Evolutionary conservation across 2,888 invertebrate genomes (phyloP), one percentile per base, ranked within the genome.

Genomic region (Hydrotaea diabolus): DNA sequence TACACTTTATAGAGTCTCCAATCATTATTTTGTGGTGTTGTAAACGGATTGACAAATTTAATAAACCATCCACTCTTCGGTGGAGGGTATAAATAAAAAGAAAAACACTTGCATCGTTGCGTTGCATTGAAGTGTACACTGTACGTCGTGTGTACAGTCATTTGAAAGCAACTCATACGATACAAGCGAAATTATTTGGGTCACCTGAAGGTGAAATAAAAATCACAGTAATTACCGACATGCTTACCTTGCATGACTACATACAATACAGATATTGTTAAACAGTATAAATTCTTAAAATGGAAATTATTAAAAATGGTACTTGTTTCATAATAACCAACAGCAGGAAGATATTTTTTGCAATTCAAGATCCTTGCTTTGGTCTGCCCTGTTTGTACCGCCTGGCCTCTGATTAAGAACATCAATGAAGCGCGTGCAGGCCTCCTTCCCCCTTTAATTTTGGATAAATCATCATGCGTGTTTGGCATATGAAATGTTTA

Each of bases 151-250:
- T 21, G 9, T 17, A 55, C 53, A 19, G 11, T 39, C 39, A 53
- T 55, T 55, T 55, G 0, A 39, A 55, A 19, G 21, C 55, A 57
- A 59, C 26, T 21, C 59, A 49, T 21, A 2, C 59, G 23, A 23
- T 59, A 26, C 26, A 59, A 59, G 59, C 15, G 26, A 59, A 26
- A 59, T 26, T 26, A 59, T 59, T 11, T 59, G 23, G 59, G 59
- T 59, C 59, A 59, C 2, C 13, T 26, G 26, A 59, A 59, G 26
- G 59, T 59, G 59, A 55, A 55, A 7, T 8, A 13, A 39, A 39
- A 39, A 39, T 8, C 39, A 39, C 39, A 1, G 3, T 39, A 11
- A 39, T 39, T 31, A 31, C 2, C 31, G 2, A 31, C 31, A 31
- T 31, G 31, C 7, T 31, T 31, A 4, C 2, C 31, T 31, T 31